Evolutionary conservation across 2,797 vertebrate genomes (phyloP).

Genomic region (Protosalanx chinensis): DNA sequence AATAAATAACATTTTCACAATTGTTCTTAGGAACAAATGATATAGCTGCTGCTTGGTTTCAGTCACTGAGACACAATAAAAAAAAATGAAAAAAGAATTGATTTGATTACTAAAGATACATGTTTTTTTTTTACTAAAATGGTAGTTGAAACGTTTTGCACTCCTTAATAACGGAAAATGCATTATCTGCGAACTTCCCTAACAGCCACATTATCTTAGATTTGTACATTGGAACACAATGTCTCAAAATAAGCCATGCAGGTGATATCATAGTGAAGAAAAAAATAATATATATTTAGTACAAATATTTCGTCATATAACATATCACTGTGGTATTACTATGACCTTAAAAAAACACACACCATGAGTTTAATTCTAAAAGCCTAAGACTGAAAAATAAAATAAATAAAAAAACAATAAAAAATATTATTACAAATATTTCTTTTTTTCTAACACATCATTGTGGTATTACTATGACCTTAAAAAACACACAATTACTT

Average conservation of each 20-base stretch:
- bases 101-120: neutral
- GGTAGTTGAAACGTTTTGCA: too few relatives aligned
- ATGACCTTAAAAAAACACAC: neutral
- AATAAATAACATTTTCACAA: neutral
- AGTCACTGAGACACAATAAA: neutral
- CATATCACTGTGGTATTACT: neutral
- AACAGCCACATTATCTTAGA: neutral
- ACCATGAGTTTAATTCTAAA: neutral
- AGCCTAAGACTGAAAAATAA: constrained; percentile 34
- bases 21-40: neutral
- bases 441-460: neutral
- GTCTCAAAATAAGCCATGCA: too few relatives aligned
- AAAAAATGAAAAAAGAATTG: neutral
- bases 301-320: neutral
- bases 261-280: too few relatives aligned
- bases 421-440: neutral
- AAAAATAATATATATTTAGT: too few relatives aligned
- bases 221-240: neutral
- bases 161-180: neutral
- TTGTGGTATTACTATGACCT: neutral
- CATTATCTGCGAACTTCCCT: neutral
- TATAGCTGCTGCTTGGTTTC: neutral
- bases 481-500: constrained; percentile 4
- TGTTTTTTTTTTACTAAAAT: neutral
- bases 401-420: too few relatives aligned